Percentiles rank a stretch among this genome's conserved stretches.
phyloP scores from a whole-genome alignment of 2,797 vertebrate genomes.

The Scolopax bukidnonensis region DNA sequence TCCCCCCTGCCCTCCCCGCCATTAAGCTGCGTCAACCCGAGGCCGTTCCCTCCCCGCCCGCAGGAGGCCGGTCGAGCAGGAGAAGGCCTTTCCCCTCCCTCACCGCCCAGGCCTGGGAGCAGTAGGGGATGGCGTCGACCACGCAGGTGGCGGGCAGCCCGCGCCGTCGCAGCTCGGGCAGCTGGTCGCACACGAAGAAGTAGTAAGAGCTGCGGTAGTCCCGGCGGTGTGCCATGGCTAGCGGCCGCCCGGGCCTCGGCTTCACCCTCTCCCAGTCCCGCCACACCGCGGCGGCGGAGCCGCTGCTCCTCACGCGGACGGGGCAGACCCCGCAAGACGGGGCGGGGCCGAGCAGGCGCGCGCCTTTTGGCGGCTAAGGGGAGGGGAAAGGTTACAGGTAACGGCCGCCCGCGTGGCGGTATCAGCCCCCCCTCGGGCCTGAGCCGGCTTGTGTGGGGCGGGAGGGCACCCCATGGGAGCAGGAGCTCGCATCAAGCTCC shows the following conservation, averaged over 20 bases:
- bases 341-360: no score
- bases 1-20: not conserved
- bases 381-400: rapidly evolving
- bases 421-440: rapidly evolving
- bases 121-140: conserved; percentile 68
- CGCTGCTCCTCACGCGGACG: rapidly evolving
- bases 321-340: no score
- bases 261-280: no score
- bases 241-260: rapidly evolving
- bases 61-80: not conserved
- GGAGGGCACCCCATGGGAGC: no score
- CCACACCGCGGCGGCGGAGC: not conserved
- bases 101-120: conserved; percentile 75
- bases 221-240: conserved; percentile 49
- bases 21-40: no score
- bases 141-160: conserved; percentile 59
- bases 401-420: rapidly evolving
- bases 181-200: conserved; percentile 73
- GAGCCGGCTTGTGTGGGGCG: not conserved
- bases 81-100: conserved; percentile 41
- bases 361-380: not conserved
- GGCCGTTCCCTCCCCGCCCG: no score
- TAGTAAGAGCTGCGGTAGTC: conserved; percentile 16
- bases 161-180: conserved; percentile 63
- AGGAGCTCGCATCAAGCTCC: not conserved